Base-by-base conservation (phyloP, 2,113 vertebrate species). In the Tympanuchus pallidicinctus region DNA sequence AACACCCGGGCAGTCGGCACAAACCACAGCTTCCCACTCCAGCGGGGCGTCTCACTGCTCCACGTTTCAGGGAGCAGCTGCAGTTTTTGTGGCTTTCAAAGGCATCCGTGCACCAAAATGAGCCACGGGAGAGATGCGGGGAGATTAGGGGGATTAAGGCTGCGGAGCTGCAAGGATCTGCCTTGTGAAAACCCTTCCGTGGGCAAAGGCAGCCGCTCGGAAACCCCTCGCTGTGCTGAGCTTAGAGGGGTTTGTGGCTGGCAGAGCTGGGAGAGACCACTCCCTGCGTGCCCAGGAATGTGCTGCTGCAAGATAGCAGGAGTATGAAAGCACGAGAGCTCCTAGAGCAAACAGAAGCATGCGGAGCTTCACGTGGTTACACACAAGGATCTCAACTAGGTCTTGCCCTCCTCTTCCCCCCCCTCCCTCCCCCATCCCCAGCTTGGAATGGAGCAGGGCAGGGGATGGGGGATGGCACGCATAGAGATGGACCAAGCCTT, bases 121-220 rank as follows among this genome's bases (percentile, higher is more conserved):
- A 95, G 88, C 96, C 80, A 63, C 7, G 2, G 90, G 88, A 74
- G 90, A 92, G 92, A 94, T 81, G 90, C 0, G 25, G 69, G 78
- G 69, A 94, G 96, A 96, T 96, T 86, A 95, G 88, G 73, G 80
- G 88, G 65, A 92, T 95, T 91, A 94, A 60, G 74, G 74, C 74
- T 89, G 70, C 84, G 67, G 93, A 93, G 38, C 82, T 90, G 88
- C 8, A 13, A 36, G 24, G 76, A 82, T 75, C 40, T 59, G 60
- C 47, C 47, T 34, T 21, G 48, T 36, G 76, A 80, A 70, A 82
- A 27, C 40, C 70, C 71, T 67, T 59, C 2, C 5, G 64, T 70
- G 24, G 64, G 59, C 43, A 90, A 64, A 75, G 52, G 25, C 52
- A 22, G 57, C 59, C 45, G 84, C 60, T 10, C 45, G 54, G 64